Percentiles rank a stretch among this genome's conserved stretches.
Conservation (phyloP, 2,888 invertebrate species). For the Drosophila pseudotalamancana region DNA sequence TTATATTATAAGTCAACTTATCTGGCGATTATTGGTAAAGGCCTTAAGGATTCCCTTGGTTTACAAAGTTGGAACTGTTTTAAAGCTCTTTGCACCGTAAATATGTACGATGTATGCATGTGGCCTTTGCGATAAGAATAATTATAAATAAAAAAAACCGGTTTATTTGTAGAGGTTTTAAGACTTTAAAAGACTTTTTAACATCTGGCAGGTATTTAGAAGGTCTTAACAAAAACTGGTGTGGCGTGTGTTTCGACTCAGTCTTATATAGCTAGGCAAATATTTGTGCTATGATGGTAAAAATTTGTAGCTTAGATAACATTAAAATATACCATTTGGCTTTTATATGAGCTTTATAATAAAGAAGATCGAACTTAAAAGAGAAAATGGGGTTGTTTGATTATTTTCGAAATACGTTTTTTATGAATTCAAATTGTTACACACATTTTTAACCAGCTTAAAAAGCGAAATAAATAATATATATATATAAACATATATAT, state of each 20-base stretch:
- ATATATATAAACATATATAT: background rate
- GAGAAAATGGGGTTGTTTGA: no score
- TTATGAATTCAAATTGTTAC: no score
- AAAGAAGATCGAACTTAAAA: no score
- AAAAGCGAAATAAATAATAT: background rate
- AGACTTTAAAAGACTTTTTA: background rate
- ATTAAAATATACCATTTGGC: background rate
- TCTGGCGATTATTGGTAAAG: no score
- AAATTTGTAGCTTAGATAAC: background rate
- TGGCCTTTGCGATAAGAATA: constrained; percentile 5
- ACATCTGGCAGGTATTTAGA: background rate
- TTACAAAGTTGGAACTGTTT: background rate
- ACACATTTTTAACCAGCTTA: no score
- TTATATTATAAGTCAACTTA: no score
- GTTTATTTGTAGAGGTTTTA: background rate
- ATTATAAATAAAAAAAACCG: background rate
- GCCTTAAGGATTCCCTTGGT: no score
- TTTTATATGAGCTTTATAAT: no score
- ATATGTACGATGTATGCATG: no score
- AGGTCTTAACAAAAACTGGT: background rate
- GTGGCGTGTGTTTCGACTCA: background rate
- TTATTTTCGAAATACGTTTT: no score
- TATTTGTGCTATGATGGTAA: background rate
- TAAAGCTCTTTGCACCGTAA: background rate
- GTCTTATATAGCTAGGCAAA: background rate